Evolutionary conservation across 1,140 invertebrate species (phyloP), one percentile per base, ranked within the genome.

Genomic region (Olivierus martensii): DNA sequence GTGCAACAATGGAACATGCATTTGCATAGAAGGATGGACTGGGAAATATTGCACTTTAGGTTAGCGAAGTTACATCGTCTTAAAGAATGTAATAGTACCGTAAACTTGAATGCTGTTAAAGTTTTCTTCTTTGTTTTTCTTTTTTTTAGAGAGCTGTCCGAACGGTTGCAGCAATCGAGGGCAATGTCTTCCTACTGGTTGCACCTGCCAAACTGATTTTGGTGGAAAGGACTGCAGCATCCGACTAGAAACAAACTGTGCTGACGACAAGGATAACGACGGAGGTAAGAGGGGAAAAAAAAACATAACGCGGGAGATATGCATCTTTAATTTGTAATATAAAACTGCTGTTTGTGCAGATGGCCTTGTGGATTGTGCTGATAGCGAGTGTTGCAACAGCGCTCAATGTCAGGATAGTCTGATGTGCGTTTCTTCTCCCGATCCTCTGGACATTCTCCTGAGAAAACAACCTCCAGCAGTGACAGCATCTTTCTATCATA

Each of bases 21-120:
- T 92, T 11, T 98, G 93, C 69, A 84, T 93, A 3, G 89, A 87
- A 44, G 93, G 93, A 1, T 97, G 91, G 91, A 97, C 95, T 71
- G 93, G 93, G 39, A 83, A 86, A 59, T 91, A 95, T 67, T 97
- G 93, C 66, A 94, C 90, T 3, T 77, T 95, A 65, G 67, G 73
- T 75, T 59, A 64, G 55, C 35, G 9, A 28, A 9, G 28, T 28
- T 28, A 2, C 9, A 28, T 28, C 28, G 28, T n/a, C n/a, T n/a
- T n/a, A n/a, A n/a, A n/a, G 28, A 28, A 28, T 28, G 4, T 28
- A 28, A 6, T 9, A 28, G 9, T 28, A 1, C n/a, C n/a, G n/a
- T n/a, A n/a, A n/a, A n/a, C n/a, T n/a, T n/a, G n/a, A n/a, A n/a
- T n/a, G n/a, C n/a, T n/a, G n/a, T n/a, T n/a, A n/a, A n/a, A n/a